A percentile compares a stretch with the other conserved stretches of the same genome.
These are phyloP conservation scores for Bilobella aurantiaca DNA, from an alignment of 1,140 invertebrate species.

Conservation along the genomic window DNA sequence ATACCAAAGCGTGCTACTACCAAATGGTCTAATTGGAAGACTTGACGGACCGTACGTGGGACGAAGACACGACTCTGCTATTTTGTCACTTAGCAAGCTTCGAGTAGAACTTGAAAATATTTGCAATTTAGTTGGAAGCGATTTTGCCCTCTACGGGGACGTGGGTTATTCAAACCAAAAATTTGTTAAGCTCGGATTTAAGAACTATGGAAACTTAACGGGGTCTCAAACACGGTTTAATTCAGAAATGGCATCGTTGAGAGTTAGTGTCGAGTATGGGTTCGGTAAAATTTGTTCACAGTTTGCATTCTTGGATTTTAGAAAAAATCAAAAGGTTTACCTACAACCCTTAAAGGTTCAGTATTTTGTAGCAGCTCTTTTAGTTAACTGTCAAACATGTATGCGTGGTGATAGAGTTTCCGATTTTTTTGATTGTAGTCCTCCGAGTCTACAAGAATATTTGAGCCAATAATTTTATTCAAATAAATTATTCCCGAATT, in stretches of 20 bases:
- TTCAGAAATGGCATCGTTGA: background rate
- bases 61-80: conserved; percentile 13
- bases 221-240: conserved; percentile 3
- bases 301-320: conserved; percentile 20
- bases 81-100: background rate
- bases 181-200: conserved; percentile 17
- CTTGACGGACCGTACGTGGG: conserved; percentile 13
- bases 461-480: background rate
- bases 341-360: conserved; percentile 8
- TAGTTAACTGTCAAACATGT: conserved; percentile 20
- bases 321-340: conserved; percentile 16
- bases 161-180: conserved; percentile 18
- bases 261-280: conserved; percentile 15
- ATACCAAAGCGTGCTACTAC: conserved; percentile 14
- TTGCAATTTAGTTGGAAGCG: conserved; percentile 4
- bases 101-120: background rate
- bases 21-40: conserved; percentile 17
- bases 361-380: conserved; percentile 9
- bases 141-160: too few species aligned
- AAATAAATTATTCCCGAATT: background rate
- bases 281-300: conserved; percentile 16
- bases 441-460: background rate
- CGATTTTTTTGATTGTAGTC: conserved; percentile 1
- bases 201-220: conserved; percentile 6
- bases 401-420: conserved; percentile 2